These are phyloP conservation scores for Polyergus mexicanus DNA, from an alignment of 1,140 invertebrate species.

Conservation along the genomic window DNA sequence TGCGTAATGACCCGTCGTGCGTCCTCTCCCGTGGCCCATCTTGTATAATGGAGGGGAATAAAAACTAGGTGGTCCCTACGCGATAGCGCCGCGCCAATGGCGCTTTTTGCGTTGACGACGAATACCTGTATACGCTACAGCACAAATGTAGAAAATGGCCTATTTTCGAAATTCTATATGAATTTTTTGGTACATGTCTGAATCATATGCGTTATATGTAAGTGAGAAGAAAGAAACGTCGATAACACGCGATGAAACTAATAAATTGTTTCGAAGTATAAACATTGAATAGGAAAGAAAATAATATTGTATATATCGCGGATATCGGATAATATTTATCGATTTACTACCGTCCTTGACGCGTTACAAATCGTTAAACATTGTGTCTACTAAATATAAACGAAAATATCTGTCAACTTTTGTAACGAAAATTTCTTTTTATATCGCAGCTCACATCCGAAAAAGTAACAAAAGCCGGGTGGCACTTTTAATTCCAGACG, in stretches of 20 bases:
- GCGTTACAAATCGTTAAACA: conserved; percentile 29
- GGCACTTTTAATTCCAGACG: background rate
- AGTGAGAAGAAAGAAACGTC: background rate
- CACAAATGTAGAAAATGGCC: background rate
- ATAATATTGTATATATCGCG: conserved; percentile 28
- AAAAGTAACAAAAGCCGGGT: background rate
- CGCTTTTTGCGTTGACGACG: conserved; percentile 36
- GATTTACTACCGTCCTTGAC: background rate
- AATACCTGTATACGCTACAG: background rate
- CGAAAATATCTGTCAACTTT: background rate
- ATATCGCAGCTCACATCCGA: background rate
- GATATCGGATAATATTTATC: background rate
- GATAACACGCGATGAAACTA: background rate
- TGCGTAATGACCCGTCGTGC: conserved; percentile 76
- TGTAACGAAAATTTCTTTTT: background rate
- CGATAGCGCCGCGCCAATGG: conserved; percentile 30
- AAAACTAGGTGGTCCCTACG: conserved; percentile 59
- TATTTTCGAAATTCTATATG: background rate
- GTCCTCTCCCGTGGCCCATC: conserved; percentile 58
- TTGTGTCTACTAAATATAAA: background rate
- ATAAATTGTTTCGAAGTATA: background rate
- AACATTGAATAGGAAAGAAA: background rate
- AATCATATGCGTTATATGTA: background rate
- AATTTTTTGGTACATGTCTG: background rate
- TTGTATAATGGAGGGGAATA: conserved; percentile 69